Evolutionary conservation across 2,888 invertebrate species (phyloP).

Genomic region (Homarus gammarus): DNA sequence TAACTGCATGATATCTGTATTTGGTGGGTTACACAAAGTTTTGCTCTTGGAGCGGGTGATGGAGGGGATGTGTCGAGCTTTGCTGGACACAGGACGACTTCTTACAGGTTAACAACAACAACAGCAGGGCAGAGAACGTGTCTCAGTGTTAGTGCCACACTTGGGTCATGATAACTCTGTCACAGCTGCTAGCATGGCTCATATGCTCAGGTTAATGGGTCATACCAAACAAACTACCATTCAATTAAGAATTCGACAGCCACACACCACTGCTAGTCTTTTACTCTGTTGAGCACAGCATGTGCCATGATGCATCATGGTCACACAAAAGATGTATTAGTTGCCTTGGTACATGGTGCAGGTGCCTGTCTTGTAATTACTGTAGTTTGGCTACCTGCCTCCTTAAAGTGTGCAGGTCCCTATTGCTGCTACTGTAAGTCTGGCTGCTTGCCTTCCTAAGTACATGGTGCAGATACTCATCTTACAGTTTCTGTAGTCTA

Average conservation of each 20-base stretch:
- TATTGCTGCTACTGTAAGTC: constrained; percentile 43
- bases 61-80: constrained; percentile 61
- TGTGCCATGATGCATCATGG: constrained; percentile 35
- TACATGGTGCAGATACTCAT: constrained; percentile 26
- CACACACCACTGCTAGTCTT: constrained; percentile 55
- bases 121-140: constrained; percentile 55
- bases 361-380: constrained; percentile 51
- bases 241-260: constrained; percentile 49
- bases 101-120: constrained; percentile 62
- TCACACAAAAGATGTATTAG: constrained; percentile 28
- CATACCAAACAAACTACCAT: constrained; percentile 55
- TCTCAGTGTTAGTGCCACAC: constrained; percentile 57
- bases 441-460: constrained; percentile 52
- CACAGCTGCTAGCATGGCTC: constrained; percentile 53
- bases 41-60: constrained; percentile 63
- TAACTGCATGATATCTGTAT: constrained; percentile 63
- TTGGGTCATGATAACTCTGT: constrained; percentile 46
- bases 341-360: constrained; percentile 44
- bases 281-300: constrained; percentile 50
- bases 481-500: constrained; percentile 33
- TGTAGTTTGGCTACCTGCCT: constrained; percentile 43
- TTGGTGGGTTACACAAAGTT: constrained; percentile 68
- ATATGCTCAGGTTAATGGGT: constrained; percentile 52
- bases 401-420: constrained; percentile 28
- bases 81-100: constrained; percentile 57